Percentiles rank a stretch among this genome's conserved stretches.
phyloP scores from a whole-genome alignment of 2,113 vertebrate genomes.

The Hiodon alosoides region DNA sequence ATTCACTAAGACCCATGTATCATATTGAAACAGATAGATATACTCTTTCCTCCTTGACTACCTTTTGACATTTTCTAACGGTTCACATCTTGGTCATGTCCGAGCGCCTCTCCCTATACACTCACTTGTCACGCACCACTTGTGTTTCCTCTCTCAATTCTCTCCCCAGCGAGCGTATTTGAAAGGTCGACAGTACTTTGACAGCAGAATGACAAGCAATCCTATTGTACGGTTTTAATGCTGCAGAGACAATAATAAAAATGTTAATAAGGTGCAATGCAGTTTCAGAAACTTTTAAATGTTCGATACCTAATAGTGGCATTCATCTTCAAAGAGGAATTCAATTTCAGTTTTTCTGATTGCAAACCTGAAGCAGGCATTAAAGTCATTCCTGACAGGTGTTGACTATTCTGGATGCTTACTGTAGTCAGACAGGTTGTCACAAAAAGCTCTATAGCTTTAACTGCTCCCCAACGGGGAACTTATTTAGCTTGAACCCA shows the following conservation, averaged over 20 bases:
- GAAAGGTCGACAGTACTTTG: background rate
- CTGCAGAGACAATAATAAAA: background rate
- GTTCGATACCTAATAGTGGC: background rate
- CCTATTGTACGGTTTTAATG: background rate
- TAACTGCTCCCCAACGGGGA: conserved; percentile 9
- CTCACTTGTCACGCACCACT: background rate
- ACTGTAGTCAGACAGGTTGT: conserved; percentile 1
- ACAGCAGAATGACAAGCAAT: conserved; percentile 9
- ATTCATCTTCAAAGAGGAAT: background rate
- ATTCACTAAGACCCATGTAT: too few relatives aligned
- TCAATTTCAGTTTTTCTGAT: background rate
- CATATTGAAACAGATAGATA: background rate
- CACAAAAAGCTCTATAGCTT: background rate
- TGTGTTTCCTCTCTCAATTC: background rate
- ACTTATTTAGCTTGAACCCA: conserved; percentile 7
- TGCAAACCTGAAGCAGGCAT: background rate
- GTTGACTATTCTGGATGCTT: background rate
- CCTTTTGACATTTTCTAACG: background rate
- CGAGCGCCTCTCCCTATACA: background rate
- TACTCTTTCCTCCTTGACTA: background rate
- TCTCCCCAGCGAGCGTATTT: background rate
- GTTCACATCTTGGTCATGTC: conserved; percentile 6
- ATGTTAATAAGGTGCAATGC: background rate
- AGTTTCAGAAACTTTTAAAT: conserved; percentile 5
- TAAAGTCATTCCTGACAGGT: background rate